Base-by-base conservation (phyloP, 30 jellyfish, hydroid and myxozoan species). In the Chrysaora quinquecirrha region DNA sequence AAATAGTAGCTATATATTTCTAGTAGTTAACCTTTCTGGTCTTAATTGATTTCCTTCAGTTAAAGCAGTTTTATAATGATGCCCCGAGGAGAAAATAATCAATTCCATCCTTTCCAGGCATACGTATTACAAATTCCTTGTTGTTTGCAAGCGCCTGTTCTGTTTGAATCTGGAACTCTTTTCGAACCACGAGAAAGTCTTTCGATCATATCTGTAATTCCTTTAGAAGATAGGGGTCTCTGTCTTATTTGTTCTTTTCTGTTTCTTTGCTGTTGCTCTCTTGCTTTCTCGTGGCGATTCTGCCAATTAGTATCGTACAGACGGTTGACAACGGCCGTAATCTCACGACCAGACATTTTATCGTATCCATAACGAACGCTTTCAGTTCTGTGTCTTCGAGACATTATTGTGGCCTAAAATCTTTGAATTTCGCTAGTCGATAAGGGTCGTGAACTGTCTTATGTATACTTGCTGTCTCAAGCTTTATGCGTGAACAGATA, bases 81-180 rank as follows among this genome's bases (percentile, higher is more conserved):
- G n/a, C n/a, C n/a, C n/a, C n/a, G n/a, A n/a, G n/a, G n/a, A n/a
- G n/a, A n/a, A n/a, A n/a, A n/a, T n/a, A n/a, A n/a, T 52, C 29
- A 52, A 20, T 52, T 52, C 68, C 68, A 52, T 7, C 68, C 68
- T 19, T 52, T 52, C 68, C 68, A 52, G 12, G 68, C 68, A 52
- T 3, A 52, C 7, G 68, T 52, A 52, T 52, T 52, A 19, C 68
- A 52, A 2, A 52, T 52, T 16, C 68, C 68, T 19, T 52, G 68
- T 10, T 52, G 68, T 25, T 52, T 52, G 68, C 68, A 52, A 12
- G 68, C 68, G 2, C 68, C 68, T 2, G 68, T 52, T 52, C 68
- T 52, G 29, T 52, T 52, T 10, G 27, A 7, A 52, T 52, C 68
- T 19, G 68, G 29, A 4, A 25, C 68, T 52, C 19, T 52, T 2